Evolutionary conservation across 2,113 vertebrate genomes (phyloP).

Genomic region (Peromyscus leucopus): DNA sequence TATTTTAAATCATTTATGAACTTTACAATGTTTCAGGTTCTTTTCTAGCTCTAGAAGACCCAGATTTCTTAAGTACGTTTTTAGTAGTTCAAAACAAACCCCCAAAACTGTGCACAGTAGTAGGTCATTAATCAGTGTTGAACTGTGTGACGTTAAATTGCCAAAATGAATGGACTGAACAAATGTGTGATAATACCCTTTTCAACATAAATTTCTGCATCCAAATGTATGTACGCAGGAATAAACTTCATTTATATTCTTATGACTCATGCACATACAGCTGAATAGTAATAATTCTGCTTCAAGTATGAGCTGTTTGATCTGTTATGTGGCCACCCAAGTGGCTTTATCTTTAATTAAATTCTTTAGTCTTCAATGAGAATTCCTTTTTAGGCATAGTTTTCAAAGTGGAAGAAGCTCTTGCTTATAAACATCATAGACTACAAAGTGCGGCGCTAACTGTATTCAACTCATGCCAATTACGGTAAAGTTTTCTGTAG

Average conservation of each 20-base stretch:
- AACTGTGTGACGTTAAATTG: constrained; percentile 47
- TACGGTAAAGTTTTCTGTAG: constrained; percentile 61
- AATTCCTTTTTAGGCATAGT: constrained; percentile 77
- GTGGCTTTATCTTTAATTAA: constrained; percentile 79
- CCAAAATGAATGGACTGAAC: constrained; percentile 7
- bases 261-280: constrained; percentile 76
- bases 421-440: constrained; percentile 63
- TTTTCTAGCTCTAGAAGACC: not conserved
- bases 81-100: not conserved
- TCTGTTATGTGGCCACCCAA: constrained; percentile 79
- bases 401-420: constrained; percentile 70
- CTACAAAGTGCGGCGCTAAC: constrained; percentile 47
- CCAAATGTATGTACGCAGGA: constrained; percentile 39
- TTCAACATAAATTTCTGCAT: constrained; percentile 60
- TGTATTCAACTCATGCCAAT: constrained; percentile 50
- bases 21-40: not conserved
- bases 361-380: constrained; percentile 80
- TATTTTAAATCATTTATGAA: constrained; percentile 33
- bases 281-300: constrained; percentile 73
- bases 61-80: constrained; percentile 39
- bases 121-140: constrained; percentile 49
- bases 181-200: constrained; percentile 48
- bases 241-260: constrained; percentile 67
- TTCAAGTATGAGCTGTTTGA: constrained; percentile 77
- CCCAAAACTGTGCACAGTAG: not conserved